Percentiles rank a stretch among this genome's conserved stretches.
Conservation (phyloP, 1,140 invertebrate species). For the Temnothorax longispinosus region DNA sequence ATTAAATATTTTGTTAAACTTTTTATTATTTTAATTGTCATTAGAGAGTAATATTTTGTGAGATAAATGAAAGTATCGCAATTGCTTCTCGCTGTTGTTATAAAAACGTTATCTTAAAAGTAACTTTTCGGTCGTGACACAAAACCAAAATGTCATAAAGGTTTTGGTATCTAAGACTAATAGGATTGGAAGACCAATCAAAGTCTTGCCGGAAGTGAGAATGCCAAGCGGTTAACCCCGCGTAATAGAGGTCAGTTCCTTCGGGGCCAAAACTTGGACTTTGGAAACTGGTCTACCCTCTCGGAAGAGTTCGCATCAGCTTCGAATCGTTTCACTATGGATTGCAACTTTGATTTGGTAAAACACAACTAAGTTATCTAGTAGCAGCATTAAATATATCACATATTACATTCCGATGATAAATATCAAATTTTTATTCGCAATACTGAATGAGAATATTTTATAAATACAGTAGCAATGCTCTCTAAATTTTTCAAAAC, state of each 20-base stretch:
- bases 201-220: conserved; percentile 81
- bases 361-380: conserved; percentile 7
- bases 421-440: background rate
- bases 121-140: conserved; percentile 48
- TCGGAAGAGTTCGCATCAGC: conserved; percentile 59
- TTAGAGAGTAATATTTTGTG: background rate
- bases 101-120: conserved; percentile 6
- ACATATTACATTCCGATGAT: background rate
- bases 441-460: background rate
- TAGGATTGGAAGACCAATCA: conserved; percentile 83
- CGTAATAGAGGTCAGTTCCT: conserved; percentile 83
- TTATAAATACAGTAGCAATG: background rate
- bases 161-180: conserved; percentile 77
- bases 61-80: background rate
- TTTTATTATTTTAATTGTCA: background rate
- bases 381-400: background rate
- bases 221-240: conserved; percentile 83
- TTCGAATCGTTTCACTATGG: conserved; percentile 63
- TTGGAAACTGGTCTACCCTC: conserved; percentile 73
- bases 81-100: background rate
- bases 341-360: conserved; percentile 71
- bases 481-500: background rate
- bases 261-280: conserved; percentile 78
- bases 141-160: conserved; percentile 59
- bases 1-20: background rate